A percentile compares a stretch with the other conserved stretches of the same genome.
Conservation (phyloP, 2,113 vertebrate genomes). For the Scolopax mira region DNA sequence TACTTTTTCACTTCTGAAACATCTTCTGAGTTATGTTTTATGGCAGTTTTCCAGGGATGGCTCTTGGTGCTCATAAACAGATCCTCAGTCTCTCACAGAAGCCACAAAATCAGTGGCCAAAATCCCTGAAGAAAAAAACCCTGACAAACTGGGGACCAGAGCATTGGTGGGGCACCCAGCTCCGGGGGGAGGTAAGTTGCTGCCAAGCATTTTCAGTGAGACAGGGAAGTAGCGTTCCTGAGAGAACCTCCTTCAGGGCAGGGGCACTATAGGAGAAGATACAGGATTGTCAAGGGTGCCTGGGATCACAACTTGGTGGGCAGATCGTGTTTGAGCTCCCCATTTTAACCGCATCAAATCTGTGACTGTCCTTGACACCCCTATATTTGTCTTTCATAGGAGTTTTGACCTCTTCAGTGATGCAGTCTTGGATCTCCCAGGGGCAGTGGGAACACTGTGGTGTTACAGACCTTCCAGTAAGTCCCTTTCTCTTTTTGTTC, state of each 20-base stretch:
- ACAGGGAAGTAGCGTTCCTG: too few relatives aligned
- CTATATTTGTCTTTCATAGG: neutral
- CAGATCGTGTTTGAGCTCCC: neutral
- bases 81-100: neutral
- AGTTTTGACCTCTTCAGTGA: neutral
- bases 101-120: neutral
- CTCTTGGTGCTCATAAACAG: neutral
- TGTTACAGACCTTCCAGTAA: neutral
- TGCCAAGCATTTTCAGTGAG: neutral
- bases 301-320: neutral
- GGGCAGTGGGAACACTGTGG: neutral
- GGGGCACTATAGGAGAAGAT: neutral
- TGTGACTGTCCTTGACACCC: neutral
- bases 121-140: neutral
- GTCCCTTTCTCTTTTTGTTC: neutral
- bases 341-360: neutral
- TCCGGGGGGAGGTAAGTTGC: neutral
- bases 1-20: neutral
- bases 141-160: neutral
- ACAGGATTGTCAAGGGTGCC: fast-evolving
- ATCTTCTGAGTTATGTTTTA: neutral
- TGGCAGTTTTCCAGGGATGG: neutral
- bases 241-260: neutral
- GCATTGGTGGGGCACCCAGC: neutral
- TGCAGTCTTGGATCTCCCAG: neutral